Evolutionary conservation across 2,888 invertebrate species (phyloP), one percentile per base, ranked within the genome.

Genomic region (Suillia variegata): DNA sequence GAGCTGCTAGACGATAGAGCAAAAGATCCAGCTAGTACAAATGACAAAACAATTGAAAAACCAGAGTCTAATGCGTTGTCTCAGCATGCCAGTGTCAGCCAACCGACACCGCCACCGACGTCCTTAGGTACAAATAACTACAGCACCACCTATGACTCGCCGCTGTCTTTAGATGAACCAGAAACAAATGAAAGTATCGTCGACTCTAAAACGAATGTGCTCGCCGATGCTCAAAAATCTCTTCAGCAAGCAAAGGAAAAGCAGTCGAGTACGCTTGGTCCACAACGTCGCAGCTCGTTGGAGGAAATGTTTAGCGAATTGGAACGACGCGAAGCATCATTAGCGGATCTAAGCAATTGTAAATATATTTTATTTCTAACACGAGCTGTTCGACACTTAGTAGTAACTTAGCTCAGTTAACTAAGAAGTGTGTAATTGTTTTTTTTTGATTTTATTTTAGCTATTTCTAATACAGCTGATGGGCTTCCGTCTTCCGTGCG

Each of bases 1-100:
- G 86, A 85, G 54, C 31, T 49, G 48, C 47, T 62, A 20, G 20
- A 60, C 15, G 45, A 60, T 8, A 17, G 60, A 26, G 53, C 56
- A 3, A 56, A 58, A n/a, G 52, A 60, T 17, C 26, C 49, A 8
- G 38, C 38, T 13, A 8, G 3, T 13, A n/a, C 4, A 5, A n/a
- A 4, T 5, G n/a, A 38, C 10, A 38, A 13, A 4, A n/a, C 4
- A 4, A 13, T 4, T 4, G 38, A 38, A 13, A 4, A 5, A 5
- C 6, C 3, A 4, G 38, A 38, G 6, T 26, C 26, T 5, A 10
- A 26, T 5, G 26, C 26, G 10, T 5, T 10, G 3, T 5, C 13
- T 4, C 38, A 5, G 6, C 38, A 38, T 8, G 10, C 6, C 4
- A 13, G 6, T 4, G 10, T 38, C 10, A 38, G 38, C 4, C 4